A percentile compares a stretch with the other conserved stretches of the same genome.
Conservation (phyloP, 2,888 invertebrate species). For the Stenichneumon culpator region DNA sequence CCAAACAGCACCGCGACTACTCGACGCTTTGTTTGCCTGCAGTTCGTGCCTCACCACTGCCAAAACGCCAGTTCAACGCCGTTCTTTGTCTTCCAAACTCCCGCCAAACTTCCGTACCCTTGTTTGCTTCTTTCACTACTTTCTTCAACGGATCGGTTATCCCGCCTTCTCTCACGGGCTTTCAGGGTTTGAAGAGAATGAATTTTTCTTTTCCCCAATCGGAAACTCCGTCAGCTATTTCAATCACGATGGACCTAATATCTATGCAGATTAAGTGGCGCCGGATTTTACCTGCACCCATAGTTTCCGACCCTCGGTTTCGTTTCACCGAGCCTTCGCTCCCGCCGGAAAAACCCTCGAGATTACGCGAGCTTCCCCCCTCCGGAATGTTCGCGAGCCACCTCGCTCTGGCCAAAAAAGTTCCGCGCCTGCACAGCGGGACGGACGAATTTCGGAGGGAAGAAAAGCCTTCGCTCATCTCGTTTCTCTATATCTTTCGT, state of each 20-base stretch:
- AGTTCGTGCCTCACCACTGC: constrained; percentile 8
- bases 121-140: not conserved
- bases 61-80: not conserved
- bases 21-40: not conserved
- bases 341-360: constrained; percentile 21
- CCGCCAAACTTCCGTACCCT: not conserved
- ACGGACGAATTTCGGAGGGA: constrained; percentile 31
- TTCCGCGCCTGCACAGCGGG: constrained; percentile 15
- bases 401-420: constrained; percentile 14
- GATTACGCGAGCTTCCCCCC: constrained; percentile 32
- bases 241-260: constrained; percentile 65
- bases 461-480: constrained; percentile 19
- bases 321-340: not conserved
- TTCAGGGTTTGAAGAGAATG: not conserved
- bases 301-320: constrained; percentile 24
- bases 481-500: not conserved
- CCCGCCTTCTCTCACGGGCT: not conserved
- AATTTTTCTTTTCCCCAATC: constrained; percentile 36
- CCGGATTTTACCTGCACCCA: constrained; percentile 14
- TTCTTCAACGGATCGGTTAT: not conserved
- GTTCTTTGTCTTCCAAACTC: not conserved
- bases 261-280: constrained; percentile 65
- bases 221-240: constrained; percentile 40
- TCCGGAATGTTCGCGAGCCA: not conserved
- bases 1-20: constrained; percentile 2